Percentiles rank a stretch among this genome's conserved stretches.
Evolutionary conservation across 2,797 vertebrate species (phyloP).

Genomic region (Dicrostonyx torquatus): DNA sequence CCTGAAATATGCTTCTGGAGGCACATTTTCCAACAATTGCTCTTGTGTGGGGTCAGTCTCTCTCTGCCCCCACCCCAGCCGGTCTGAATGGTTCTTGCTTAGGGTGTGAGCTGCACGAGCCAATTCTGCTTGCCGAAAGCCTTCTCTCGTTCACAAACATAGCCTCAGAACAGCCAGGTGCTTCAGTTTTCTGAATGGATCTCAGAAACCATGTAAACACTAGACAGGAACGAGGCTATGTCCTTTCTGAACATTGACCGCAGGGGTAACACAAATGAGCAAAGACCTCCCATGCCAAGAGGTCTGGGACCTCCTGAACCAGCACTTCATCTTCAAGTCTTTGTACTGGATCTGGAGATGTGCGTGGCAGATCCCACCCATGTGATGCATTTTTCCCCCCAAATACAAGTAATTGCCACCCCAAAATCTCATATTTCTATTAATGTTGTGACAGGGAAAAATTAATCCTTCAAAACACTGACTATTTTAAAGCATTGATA

Average conservation of each 20-base stretch:
- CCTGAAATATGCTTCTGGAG: conserved; percentile 68
- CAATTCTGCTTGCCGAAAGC: conserved; percentile 44
- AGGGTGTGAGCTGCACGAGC: conserved; percentile 44
- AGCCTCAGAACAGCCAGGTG: not conserved
- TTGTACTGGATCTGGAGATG: conserved; percentile 63
- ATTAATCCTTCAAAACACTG: conserved; percentile 86
- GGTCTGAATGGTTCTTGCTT: conserved; percentile 49
- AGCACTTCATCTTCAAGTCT: conserved; percentile 30
- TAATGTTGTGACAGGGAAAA: conserved; percentile 86
- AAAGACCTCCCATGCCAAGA: not conserved
- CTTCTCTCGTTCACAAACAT: conserved; percentile 43
- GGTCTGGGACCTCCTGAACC: not conserved
- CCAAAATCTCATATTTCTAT: conserved; percentile 78
- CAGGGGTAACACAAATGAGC: not conserved
- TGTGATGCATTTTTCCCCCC: not conserved
- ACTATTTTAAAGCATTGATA: conserved; percentile 85
- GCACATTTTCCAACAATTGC: conserved; percentile 76
- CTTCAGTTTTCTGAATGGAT: conserved; percentile 47
- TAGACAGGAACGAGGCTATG: not conserved
- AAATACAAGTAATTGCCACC: conserved; percentile 63
- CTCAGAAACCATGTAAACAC: conserved; percentile 6
- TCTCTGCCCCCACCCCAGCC: not conserved
- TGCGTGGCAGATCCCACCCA: conserved; percentile 54
- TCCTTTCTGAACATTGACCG: conserved; percentile 11
- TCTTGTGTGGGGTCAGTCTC: conserved; percentile 61